Evolutionary conservation across 2,113 vertebrate genomes (phyloP), one percentile per base, ranked within the genome.

Genomic region (Chrysochloris asiatica): DNA sequence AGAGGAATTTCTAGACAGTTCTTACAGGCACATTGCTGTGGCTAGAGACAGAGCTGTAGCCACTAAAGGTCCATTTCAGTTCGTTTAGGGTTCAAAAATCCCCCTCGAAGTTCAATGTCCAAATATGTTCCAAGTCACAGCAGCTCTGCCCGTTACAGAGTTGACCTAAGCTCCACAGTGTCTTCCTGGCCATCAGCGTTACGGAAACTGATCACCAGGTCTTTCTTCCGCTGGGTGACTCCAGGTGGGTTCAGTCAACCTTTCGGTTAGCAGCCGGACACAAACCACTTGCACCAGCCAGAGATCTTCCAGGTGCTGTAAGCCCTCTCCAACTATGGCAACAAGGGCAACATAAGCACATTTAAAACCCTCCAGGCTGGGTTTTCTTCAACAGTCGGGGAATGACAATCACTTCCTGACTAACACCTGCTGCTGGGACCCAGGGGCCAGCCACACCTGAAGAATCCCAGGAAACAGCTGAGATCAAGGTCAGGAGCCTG

Each of bases 381-480:
- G n/a, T n/a, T n/a, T n/a, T n/a, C n/a, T n/a, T n/a, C 52, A 38
- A 50, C 26, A 41, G n/a, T 17, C 80, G 48, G 87, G 73, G 43
- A 76, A 89, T 50, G 86, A 92, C 75, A 2, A 47, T 33, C 87
- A 38, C 61, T 76, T 92, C 72, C 81, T n/a, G 2, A 41, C 81
- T n/a, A 1, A 41, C 67, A 4, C 0, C 22, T n/a, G 24, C 19
- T 6, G 33, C 67, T 2, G 10, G 50, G 36, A 86, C 4, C 43
- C 12, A 9, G 4, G 30, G 3, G 43, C 48, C 9, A 59, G 43
- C 48, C 9, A 59, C n/a, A 36, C n/a, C 63, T 8, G 45, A 10
- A 0, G 38, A 45, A 67, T 0, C 78, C 56, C 72, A 11, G 75
- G n/a, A 43, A 45, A 6, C 50, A 91, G 76, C 30, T 33, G 41